Percentiles rank a stretch among this genome's conserved stretches.
Conservation (phyloP, 2,113 vertebrate species). For the Vicugna pacos region DNA sequence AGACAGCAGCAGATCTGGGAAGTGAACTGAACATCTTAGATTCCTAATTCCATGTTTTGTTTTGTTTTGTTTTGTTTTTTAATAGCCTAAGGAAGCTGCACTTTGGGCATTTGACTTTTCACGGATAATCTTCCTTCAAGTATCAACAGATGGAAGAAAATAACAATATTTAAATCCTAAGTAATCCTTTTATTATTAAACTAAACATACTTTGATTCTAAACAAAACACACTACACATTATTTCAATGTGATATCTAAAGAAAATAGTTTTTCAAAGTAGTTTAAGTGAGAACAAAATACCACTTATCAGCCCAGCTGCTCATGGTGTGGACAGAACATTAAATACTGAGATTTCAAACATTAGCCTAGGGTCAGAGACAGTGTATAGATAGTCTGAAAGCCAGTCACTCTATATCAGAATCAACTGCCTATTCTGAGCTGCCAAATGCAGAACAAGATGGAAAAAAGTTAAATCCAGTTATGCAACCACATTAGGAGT, state of each 20-base stretch:
- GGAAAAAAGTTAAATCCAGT: neutral
- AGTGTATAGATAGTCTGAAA: neutral
- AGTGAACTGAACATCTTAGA: neutral
- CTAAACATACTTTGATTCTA: neutral
- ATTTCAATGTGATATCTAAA: neutral
- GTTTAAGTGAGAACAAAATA: slow-evolving; percentile 18
- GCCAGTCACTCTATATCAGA: neutral
- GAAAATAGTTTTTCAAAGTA: neutral
- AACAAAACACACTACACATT: neutral
- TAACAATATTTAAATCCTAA: neutral
- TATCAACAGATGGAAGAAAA: slow-evolving; percentile 14
- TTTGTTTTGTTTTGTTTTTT: neutral
- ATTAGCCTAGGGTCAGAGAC: neutral
- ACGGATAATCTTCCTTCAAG: neutral
- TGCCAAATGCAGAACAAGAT: neutral
- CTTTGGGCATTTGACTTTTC: neutral
- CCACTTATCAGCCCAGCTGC: neutral
- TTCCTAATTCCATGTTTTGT: neutral
- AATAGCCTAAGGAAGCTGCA: neutral
- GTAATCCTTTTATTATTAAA: neutral
- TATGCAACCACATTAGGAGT: neutral
- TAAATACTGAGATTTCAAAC: neutral
- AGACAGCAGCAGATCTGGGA: neutral
- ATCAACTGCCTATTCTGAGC: neutral
- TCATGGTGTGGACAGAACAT: neutral